Percentiles rank a stretch among this genome's conserved stretches.
phyloP scores from a whole-genome alignment of 2,113 vertebrate species.

The Clupea harengus region DNA sequence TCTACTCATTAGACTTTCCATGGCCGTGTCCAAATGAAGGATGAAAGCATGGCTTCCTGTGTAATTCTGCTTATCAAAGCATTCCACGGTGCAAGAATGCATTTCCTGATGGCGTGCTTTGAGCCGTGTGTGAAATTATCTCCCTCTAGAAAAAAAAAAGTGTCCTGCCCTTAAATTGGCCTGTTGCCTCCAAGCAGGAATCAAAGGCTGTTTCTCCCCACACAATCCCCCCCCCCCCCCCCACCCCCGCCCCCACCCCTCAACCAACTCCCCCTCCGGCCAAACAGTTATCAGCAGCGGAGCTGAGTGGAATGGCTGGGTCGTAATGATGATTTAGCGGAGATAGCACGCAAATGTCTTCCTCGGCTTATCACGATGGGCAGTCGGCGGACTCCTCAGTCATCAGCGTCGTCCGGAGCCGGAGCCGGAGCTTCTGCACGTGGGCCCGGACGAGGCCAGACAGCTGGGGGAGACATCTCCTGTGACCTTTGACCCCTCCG shows the following conservation, averaged over 20 bases:
- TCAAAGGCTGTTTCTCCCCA: neutral
- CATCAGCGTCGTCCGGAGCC: neutral
- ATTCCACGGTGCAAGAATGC: slow-evolving; percentile 25
- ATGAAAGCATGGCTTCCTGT: slow-evolving; percentile 7
- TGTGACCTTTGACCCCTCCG: neutral
- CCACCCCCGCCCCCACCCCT: neutral
- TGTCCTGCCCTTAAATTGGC: neutral
- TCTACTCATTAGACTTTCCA: slow-evolving; percentile 19
- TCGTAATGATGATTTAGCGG: slow-evolving; percentile 37
- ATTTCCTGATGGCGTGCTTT: slow-evolving; percentile 38
- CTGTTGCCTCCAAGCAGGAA: slow-evolving; percentile 20
- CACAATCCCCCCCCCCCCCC: neutral
- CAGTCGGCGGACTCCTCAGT: neutral
- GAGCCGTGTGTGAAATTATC: slow-evolving; percentile 26
- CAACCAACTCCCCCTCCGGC: neutral
- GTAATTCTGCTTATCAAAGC: slow-evolving; percentile 26
- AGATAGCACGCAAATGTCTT: slow-evolving; percentile 44
- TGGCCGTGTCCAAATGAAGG: neutral
- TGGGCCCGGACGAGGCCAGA: neutral
- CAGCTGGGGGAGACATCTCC: neutral
- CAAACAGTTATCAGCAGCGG: slow-evolving; percentile 46
- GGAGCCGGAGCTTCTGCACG: neutral
- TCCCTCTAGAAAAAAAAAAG: slow-evolving; percentile 19
- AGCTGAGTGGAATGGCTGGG: slow-evolving; percentile 49
- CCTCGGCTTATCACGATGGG: slow-evolving; percentile 30